Evolutionary conservation across 2,113 vertebrate genomes (phyloP).

Genomic region (Phocoena phocoena): DNA sequence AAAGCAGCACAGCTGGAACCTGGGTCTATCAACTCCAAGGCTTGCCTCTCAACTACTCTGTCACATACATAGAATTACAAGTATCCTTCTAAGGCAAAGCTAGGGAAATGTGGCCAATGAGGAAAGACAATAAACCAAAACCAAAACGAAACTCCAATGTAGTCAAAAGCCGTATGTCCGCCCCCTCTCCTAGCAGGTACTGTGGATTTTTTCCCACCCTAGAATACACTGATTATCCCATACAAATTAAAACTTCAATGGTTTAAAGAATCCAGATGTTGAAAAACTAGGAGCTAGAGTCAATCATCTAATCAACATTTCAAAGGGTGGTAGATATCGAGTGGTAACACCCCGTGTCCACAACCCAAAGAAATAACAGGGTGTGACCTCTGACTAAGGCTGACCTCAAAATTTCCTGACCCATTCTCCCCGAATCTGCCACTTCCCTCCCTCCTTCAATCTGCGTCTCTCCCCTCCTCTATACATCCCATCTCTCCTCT

Average conservation of each 20-base stretch:
- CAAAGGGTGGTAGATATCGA: constrained; percentile 67
- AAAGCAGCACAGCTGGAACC: background rate
- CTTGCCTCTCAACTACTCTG: background rate
- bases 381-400: constrained; percentile 64
- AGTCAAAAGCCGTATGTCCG: background rate
- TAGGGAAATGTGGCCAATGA: background rate
- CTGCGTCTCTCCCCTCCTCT: background rate
- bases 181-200: background rate
- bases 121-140: background rate
- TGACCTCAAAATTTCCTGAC: constrained; percentile 49
- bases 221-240: constrained; percentile 18
- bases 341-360: constrained; percentile 54
- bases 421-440: background rate
- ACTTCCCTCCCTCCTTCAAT: background rate
- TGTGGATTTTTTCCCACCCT: background rate
- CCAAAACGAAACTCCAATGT: background rate
- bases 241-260: constrained; percentile 21
- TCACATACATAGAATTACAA: background rate
- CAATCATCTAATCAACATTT: constrained; percentile 63
- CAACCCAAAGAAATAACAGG: constrained; percentile 68
- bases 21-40: background rate
- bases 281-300: constrained; percentile 42
- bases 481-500: background rate
- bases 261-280: constrained; percentile 56
- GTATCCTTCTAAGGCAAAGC: background rate